Evolutionary conservation across 2,888 invertebrate species (phyloP).

Genomic region (Apodemia hepburni): DNA sequence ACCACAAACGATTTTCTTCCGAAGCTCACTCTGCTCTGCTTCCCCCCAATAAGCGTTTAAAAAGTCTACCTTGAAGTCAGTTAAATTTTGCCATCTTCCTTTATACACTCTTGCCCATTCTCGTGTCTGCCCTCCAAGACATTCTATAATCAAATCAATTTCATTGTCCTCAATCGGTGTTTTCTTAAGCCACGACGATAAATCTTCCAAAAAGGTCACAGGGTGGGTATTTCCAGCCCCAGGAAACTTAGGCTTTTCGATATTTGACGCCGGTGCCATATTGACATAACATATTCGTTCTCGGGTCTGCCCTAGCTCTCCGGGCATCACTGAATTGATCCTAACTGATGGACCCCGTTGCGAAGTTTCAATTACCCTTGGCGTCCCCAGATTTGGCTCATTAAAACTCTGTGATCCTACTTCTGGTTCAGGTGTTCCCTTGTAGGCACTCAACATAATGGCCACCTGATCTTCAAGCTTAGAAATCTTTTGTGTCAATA

Average conservation of each 20-base stretch:
- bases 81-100: not conserved
- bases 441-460: too few relatives aligned
- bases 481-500: too few relatives aligned
- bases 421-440: too few relatives aligned
- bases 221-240: not conserved
- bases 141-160: not conserved
- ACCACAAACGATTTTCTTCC: conserved; percentile 9
- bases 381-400: too few relatives aligned
- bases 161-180: not conserved
- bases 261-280: not conserved
- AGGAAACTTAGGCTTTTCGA: not conserved
- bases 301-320: too few relatives aligned
- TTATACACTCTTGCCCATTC: not conserved
- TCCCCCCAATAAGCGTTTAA: conserved; percentile 15
- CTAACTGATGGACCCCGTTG: too few relatives aligned
- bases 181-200: not conserved
- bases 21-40: conserved; percentile 13
- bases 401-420: too few relatives aligned
- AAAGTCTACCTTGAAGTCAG: not conserved
- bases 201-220: not conserved
- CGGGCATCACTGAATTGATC: too few relatives aligned
- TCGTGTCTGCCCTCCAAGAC: not conserved
- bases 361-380: too few relatives aligned
- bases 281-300: not conserved
- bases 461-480: too few relatives aligned